Conservation (phyloP, 2,797 vertebrate species). For the Schizopygopsis malacanthus region DNA sequence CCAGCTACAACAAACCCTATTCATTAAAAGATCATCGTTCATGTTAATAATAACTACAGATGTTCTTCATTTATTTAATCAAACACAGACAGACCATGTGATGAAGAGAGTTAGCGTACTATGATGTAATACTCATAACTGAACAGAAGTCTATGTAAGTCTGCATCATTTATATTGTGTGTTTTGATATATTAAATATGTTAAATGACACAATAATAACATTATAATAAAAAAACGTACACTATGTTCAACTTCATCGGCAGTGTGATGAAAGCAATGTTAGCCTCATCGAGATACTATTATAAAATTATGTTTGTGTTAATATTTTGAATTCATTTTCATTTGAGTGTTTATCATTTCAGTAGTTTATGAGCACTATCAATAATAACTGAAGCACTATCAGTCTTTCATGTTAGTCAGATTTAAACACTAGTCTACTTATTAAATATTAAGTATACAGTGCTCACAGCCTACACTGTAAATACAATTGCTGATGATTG, state of each 20-base stretch:
- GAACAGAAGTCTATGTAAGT: not conserved
- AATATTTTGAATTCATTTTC: too few species aligned
- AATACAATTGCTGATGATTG: too few species aligned
- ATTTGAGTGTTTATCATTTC: too few species aligned
- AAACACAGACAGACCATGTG: not conserved
- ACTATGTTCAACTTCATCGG: too few species aligned
- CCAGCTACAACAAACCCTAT: not conserved
- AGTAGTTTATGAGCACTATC: too few species aligned
- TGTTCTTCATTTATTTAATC: not conserved
- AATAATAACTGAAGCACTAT: too few species aligned
- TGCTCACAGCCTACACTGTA: not conserved
- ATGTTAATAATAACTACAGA: not conserved
- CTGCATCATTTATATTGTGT: not conserved
- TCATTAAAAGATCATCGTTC: not conserved
- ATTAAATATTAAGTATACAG: not conserved
- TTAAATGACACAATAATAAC: not conserved
- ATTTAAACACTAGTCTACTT: not conserved
- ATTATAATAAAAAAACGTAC: not conserved
- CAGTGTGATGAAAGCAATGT: not conserved
- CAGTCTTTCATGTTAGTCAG: too few species aligned
- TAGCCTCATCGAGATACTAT: too few species aligned
- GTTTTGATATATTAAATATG: not conserved
- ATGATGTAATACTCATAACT: not conserved
- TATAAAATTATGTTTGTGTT: too few species aligned
- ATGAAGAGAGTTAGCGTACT: not conserved